Evolutionary conservation across 2,113 vertebrate genomes (phyloP).

Genomic region (Coracopsis vasa): DNA sequence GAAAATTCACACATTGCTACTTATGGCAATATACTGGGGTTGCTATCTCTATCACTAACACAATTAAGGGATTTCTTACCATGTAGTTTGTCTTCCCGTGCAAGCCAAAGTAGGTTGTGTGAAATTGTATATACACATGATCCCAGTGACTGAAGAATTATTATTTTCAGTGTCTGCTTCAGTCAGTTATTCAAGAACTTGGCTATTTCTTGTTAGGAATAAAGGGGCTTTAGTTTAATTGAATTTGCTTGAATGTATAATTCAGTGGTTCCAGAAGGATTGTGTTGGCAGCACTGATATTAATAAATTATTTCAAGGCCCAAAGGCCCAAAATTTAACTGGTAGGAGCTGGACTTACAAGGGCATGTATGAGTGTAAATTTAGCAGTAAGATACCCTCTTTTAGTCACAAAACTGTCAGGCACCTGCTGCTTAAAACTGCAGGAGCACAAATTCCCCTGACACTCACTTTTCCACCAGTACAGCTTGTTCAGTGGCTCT

Average conservation of each 20-base stretch:
- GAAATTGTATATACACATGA: background rate
- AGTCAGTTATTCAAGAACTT: background rate
- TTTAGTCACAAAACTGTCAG: background rate
- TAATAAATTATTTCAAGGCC: background rate
- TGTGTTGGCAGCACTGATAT: background rate
- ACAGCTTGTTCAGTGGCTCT: background rate
- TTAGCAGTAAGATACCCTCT: background rate
- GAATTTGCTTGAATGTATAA: background rate
- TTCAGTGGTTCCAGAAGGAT: background rate
- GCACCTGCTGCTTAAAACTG: background rate
- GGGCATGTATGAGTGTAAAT: background rate
- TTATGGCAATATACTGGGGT: background rate
- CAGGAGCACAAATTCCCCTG: background rate
- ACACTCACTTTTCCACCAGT: background rate
- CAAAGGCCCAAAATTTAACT: background rate
- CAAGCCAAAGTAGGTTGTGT: background rate
- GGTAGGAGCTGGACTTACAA: background rate
- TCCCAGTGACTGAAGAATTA: background rate
- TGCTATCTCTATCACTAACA: background rate
- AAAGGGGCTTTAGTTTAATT: background rate
- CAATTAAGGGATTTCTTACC: background rate
- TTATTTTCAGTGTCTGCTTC: background rate
- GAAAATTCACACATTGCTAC: conserved; percentile 31
- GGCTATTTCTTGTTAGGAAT: background rate
- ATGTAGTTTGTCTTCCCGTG: conserved; percentile 9